phyloP scores from a whole-genome alignment of 1,140 invertebrate genomes.

The Sminthurides bifidus region DNA sequence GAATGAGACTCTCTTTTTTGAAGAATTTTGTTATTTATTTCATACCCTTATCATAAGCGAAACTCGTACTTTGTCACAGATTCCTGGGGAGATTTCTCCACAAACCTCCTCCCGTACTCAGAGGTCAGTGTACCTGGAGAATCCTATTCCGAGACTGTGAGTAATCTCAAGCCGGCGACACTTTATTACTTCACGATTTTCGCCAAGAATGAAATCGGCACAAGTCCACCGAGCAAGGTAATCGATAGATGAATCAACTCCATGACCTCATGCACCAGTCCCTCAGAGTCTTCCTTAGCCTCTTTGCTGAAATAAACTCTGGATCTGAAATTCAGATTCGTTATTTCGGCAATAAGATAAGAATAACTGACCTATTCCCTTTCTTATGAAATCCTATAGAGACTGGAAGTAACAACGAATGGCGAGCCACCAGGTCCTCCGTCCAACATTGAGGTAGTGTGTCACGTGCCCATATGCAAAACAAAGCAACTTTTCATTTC shows the following conservation, averaged over 20 bases:
- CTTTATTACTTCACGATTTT: slow-evolving; percentile 42
- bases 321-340: too few species aligned
- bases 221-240: slow-evolving; percentile 40
- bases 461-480: not conserved
- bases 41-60: too few species aligned
- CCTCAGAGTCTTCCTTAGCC: too few species aligned
- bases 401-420: slow-evolving; percentile 32
- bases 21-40: not conserved
- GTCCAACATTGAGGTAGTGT: not conserved
- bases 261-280: too few species aligned
- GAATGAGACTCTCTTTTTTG: not conserved
- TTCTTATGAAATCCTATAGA: too few species aligned
- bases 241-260: too few species aligned
- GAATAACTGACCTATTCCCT: too few species aligned
- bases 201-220: slow-evolving; percentile 43
- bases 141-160: slow-evolving; percentile 45
- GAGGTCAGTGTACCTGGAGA: slow-evolving; percentile 15
- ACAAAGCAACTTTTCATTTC: too few species aligned
- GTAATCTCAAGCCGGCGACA: slow-evolving; percentile 41
- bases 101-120: not conserved
- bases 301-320: too few species aligned
- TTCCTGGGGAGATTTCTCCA: not conserved
- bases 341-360: too few species aligned
- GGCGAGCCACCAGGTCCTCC: slow-evolving; percentile 26
- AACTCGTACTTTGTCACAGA: too few species aligned